A percentile compares a stretch with the other conserved stretches of the same genome.
phyloP scores from a whole-genome alignment of 2,888 invertebrate species.

The Luperina testacea region DNA sequence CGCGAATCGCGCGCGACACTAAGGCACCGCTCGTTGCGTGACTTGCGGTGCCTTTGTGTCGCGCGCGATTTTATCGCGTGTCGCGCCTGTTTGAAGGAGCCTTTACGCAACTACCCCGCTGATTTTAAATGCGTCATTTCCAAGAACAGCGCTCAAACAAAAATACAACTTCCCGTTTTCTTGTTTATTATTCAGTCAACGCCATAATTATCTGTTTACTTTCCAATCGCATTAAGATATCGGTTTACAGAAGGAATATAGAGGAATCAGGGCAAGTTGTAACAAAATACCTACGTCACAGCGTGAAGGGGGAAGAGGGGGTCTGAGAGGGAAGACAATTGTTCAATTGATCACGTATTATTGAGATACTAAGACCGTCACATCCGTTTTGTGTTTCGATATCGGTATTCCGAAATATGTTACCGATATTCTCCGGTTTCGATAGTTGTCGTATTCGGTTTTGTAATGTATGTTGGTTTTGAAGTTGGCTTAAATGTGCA shows the following conservation, averaged over 20 bases:
- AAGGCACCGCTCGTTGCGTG: too few relatives aligned
- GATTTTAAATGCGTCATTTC: too few relatives aligned
- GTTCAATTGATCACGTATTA: constrained; percentile 79
- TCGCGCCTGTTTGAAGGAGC: too few relatives aligned
- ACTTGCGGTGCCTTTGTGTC: too few relatives aligned
- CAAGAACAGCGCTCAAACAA: constrained; percentile 6
- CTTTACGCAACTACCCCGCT: too few relatives aligned
- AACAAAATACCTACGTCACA: constrained; percentile 45
- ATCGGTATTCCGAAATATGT: constrained; percentile 44
- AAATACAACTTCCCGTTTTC: neutral
- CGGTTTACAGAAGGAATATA: constrained; percentile 48
- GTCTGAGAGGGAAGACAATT: constrained; percentile 69
- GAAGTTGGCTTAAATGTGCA: constrained; percentile 1
- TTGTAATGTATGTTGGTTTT: constrained; percentile 25
- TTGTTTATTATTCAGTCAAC: constrained; percentile 37
- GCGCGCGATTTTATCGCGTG: too few relatives aligned
- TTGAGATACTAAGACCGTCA: constrained; percentile 62
- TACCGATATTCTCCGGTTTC: constrained; percentile 45
- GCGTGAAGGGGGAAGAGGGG: constrained; percentile 12
- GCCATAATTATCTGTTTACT: constrained; percentile 53
- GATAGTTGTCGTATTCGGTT: constrained; percentile 39
- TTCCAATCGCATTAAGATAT: constrained; percentile 57
- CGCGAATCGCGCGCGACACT: too few relatives aligned
- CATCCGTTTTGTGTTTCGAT: constrained; percentile 50
- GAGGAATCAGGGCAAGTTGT: constrained; percentile 44